Base-by-base conservation (phyloP, 2,888 invertebrate species). In the Nemotelus nigrinus region DNA sequence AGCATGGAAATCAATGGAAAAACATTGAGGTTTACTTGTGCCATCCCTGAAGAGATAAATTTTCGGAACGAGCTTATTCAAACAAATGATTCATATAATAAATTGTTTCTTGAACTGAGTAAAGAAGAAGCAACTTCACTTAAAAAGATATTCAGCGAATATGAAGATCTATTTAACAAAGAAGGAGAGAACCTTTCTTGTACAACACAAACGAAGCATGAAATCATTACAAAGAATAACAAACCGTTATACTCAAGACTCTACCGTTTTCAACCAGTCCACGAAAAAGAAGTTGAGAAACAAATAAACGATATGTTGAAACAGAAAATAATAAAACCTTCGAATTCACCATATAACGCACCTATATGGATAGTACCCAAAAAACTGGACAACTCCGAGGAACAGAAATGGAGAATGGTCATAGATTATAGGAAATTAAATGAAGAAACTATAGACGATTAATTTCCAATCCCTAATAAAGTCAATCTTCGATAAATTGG, bases 401-500 rank as follows among this genome's bases (percentile, higher is more conserved):
- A 65, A 65, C 44, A 43, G 6, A 70, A 70, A 25, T 70, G 70
- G 70, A 7, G 55, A 39, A 55, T 53, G 2, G 55, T 53, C 8
- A 55, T 50, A 3, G 55, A 70, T 10, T 70, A 53, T n/a, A 48
- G 48, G 6, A 48, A 70, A 25, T 10, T 70, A 39, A 70, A 70
- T 10, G 53, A 53, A 3, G 70, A 50, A 50, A 70, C 70, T 3
- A 70, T 70, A 10, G 70, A 70, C 2, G 53, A 70, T 50, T 50
- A 70, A 50, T 70, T 7, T 41, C 70, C 55, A 25, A 70, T 70
- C 3, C 70, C 70, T 2, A 70, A 70, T 65, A 3, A 45, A 65
- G 3, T 3, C 4, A 3, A 60, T 60, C 5, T 60, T 82, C 6
- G 80, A 79, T 58, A 77, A 80, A 65, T 65, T 82, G n/a, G 74